Percentiles rank a stretch among this genome's conserved stretches.
phyloP scores from a whole-genome alignment of 1,140 invertebrate genomes.

The Psix sp. region DNA sequence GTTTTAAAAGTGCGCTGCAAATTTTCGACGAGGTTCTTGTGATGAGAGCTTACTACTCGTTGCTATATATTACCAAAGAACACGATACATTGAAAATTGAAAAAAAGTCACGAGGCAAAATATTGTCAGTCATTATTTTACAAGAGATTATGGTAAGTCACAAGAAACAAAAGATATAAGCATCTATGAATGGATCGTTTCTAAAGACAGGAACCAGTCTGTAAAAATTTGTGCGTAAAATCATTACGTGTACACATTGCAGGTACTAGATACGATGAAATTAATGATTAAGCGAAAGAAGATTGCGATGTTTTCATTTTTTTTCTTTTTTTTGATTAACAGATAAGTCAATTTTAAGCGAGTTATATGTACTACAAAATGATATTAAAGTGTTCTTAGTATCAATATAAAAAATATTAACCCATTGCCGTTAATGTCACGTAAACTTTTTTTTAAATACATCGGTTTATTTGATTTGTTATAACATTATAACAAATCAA shows the following conservation, averaged over 20 bases:
- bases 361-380: too few species aligned
- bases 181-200: slow-evolving; percentile 28
- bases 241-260: slow-evolving; percentile 16
- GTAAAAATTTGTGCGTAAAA: slow-evolving; percentile 32
- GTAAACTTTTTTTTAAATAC: too few species aligned
- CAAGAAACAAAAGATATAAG: slow-evolving; percentile 49
- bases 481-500: too few species aligned
- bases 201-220: slow-evolving; percentile 16
- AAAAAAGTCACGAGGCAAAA: slow-evolving; percentile 15
- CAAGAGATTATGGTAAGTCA: slow-evolving; percentile 50
- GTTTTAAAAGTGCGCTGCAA: slow-evolving; percentile 19
- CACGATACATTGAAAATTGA: slow-evolving; percentile 17
- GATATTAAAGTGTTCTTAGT: too few species aligned
- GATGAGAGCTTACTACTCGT: slow-evolving; percentile 28
- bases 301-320: too few species aligned
- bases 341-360: neutral
- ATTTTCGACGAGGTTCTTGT: slow-evolving; percentile 19
- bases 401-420: too few species aligned
- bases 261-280: slow-evolving; percentile 36
- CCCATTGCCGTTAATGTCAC: too few species aligned
- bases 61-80: slow-evolving; percentile 24
- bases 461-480: too few species aligned
- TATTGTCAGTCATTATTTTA: slow-evolving; percentile 50
- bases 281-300: slow-evolving; percentile 17
- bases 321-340: too few species aligned